A percentile compares a stretch with the other conserved stretches of the same genome.
phyloP scores from a whole-genome alignment of 2,113 vertebrate species.

The Sinocyclocheilus anophthalmus region DNA sequence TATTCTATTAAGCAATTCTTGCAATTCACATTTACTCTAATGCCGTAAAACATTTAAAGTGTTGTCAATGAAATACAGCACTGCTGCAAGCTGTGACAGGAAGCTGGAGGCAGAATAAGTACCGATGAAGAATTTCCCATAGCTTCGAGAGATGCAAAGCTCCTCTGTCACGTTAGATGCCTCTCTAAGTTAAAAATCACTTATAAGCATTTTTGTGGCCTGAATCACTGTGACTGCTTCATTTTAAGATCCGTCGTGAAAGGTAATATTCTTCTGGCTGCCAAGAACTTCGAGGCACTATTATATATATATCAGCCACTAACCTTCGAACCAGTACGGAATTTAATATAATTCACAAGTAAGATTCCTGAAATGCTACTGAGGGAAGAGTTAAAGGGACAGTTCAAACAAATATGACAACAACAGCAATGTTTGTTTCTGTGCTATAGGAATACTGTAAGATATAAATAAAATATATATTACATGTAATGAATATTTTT shows the following conservation, averaged over 20 bases:
- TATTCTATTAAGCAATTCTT: not conserved
- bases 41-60: not conserved
- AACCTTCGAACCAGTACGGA: too few species aligned
- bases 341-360: not conserved
- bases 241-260: not conserved
- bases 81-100: not conserved
- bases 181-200: not conserved
- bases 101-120: not conserved
- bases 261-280: not conserved
- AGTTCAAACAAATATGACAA: not conserved
- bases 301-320: not conserved
- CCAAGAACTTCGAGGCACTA: slow-evolving; percentile 11
- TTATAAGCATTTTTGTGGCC: not conserved
- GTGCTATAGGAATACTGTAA: not conserved
- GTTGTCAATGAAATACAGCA: not conserved
- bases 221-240: not conserved
- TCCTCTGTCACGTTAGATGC: too few species aligned
- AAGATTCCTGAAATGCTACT: slow-evolving; percentile 12
- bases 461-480: not conserved
- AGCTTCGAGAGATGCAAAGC: not conserved
- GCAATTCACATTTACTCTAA: not conserved
- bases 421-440: not conserved
- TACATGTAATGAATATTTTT: slow-evolving; percentile 31
- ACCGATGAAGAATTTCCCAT: not conserved
- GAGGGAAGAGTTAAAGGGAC: not conserved